Evolutionary conservation across 2,797 vertebrate genomes (phyloP).

Genomic region (Hippocampus kuda): DNA sequence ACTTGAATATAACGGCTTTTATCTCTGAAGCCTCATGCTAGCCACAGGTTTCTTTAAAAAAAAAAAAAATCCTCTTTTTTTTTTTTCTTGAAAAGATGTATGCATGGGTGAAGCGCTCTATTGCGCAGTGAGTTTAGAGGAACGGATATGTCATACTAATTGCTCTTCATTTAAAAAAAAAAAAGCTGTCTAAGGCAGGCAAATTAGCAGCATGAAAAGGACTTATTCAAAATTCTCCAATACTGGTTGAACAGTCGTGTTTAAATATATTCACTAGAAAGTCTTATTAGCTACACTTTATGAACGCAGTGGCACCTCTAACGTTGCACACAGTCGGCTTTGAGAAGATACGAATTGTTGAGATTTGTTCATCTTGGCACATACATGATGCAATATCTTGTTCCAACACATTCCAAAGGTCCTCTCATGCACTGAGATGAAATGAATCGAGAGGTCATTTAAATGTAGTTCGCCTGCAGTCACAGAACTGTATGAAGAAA

Average conservation of each 20-base stretch:
- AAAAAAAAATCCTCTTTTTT: neutral
- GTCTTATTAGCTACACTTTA: neutral
- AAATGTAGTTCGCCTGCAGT: neutral
- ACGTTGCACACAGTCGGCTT: neutral
- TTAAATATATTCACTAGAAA: neutral
- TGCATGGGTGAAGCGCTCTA: conserved; percentile 1
- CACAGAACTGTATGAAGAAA: neutral
- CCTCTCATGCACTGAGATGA: neutral
- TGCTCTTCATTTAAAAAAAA: conserved; percentile 27
- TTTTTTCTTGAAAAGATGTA: conserved; percentile 9
- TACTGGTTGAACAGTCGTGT: neutral
- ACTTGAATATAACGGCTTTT: neutral
- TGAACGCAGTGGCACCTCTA: neutral
- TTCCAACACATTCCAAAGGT: neutral
- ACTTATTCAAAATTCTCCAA: conserved; percentile 1
- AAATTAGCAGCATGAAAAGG: conserved; percentile 7
- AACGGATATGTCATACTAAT: conserved; percentile 16
- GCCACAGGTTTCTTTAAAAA: neutral
- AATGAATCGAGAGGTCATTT: neutral
- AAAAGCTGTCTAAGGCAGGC: conserved; percentile 29
- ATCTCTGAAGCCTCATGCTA: neutral
- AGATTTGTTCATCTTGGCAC: neutral
- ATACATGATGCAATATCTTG: neutral
- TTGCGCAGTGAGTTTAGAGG: conserved; percentile 5
- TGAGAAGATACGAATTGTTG: neutral